Conservation (phyloP, 2,888 invertebrate species). For the Chymomyza caudatula region DNA sequence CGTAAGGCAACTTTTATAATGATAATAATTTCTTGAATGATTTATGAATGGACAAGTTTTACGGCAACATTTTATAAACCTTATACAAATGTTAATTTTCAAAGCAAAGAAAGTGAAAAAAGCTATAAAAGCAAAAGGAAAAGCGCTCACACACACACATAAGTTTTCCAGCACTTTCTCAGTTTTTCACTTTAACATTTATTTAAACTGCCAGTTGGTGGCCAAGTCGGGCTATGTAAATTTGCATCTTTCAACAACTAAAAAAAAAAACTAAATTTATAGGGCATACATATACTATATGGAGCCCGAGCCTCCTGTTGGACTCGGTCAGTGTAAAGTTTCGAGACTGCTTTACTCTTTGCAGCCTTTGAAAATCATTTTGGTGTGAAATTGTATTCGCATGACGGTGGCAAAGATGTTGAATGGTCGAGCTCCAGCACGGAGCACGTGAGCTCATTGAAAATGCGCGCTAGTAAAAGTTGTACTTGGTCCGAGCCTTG, state of each 20-base stretch:
- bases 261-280: neutral
- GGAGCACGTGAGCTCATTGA: conserved; percentile 58
- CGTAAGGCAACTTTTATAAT: conserved; percentile 69
- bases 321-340: conserved; percentile 26
- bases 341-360: conserved; percentile 12
- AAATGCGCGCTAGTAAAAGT: conserved; percentile 58
- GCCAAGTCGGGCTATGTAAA: conserved; percentile 50
- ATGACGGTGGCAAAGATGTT: conserved; percentile 12
- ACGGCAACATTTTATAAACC: conserved; percentile 55
- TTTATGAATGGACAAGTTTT: conserved; percentile 70
- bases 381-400: conserved; percentile 66
- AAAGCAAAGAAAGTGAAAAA: conserved; percentile 27
- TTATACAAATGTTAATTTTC: conserved; percentile 64
- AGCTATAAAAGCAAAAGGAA: conserved; percentile 22
- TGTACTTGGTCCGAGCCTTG: conserved; percentile 5
- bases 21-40: conserved; percentile 71
- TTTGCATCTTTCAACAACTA: conserved; percentile 64
- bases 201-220: conserved; percentile 61
- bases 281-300: neutral
- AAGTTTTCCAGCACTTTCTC: conserved; percentile 9
- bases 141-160: neutral
- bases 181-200: conserved; percentile 69
- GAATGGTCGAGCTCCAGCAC: neutral
- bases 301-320: neutral
- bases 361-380: conserved; percentile 62